These are phyloP conservation scores for Grallaria varia DNA, from an alignment of 2,113 vertebrate species.

Conservation along the genomic window DNA sequence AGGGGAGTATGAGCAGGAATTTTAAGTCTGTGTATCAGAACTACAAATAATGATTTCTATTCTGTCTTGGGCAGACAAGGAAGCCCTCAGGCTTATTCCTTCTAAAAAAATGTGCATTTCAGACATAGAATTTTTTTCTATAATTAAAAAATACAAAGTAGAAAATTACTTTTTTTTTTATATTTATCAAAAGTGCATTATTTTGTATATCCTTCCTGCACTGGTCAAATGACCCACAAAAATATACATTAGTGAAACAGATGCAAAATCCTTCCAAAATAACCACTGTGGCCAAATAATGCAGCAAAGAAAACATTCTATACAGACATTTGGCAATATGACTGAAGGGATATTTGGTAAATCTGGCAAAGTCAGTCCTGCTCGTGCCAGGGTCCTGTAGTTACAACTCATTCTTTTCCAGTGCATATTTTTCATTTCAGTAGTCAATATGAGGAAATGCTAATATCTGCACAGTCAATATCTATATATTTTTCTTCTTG, in stretches of 20 bases:
- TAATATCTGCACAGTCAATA: neutral
- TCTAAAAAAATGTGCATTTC: neutral
- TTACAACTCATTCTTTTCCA: neutral
- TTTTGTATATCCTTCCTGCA: neutral
- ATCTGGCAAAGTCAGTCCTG: neutral
- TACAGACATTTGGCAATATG: neutral
- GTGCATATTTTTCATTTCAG: neutral
- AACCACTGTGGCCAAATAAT: neutral
- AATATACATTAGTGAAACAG: neutral
- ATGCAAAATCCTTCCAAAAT: neutral
- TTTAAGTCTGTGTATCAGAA: neutral
- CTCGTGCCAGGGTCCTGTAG: neutral
- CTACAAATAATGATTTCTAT: neutral
- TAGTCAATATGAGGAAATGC: neutral
- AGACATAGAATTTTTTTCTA: neutral
- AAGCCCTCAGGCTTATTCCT: neutral
- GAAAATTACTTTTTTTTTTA: neutral
- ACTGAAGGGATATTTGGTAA: neutral
- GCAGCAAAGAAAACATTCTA: neutral
- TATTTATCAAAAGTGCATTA: neutral
- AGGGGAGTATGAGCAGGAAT: neutral
- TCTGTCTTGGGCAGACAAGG: neutral
- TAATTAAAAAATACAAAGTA: neutral
- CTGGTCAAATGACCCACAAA: neutral
- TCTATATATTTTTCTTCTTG: neutral